These are phyloP conservation scores for Datnioides undecimradiatus DNA, from an alignment of 2,113 vertebrate genomes.

Conservation along the genomic window DNA sequence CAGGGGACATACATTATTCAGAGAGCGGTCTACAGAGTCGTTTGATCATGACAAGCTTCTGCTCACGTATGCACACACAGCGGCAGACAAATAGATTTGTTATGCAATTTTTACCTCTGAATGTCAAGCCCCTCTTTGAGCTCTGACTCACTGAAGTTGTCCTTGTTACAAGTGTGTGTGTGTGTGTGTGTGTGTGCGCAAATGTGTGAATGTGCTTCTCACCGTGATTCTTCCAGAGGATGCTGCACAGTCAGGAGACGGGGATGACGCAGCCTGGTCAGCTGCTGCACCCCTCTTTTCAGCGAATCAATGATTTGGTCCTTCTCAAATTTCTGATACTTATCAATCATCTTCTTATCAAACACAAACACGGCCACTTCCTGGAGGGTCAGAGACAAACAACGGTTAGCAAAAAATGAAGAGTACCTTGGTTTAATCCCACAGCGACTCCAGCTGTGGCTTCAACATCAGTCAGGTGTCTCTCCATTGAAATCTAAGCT, in stretches of 20 bases:
- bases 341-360: constrained; percentile 97
- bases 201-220: constrained; percentile 48
- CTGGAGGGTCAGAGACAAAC: constrained; percentile 79
- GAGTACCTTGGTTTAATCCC: background rate
- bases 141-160: constrained; percentile 21
- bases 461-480: background rate
- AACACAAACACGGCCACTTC: constrained; percentile 99
- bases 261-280: constrained; percentile 95
- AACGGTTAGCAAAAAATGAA: background rate
- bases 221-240: constrained; percentile 99
- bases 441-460: background rate
- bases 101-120: background rate
- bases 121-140: constrained; percentile 20
- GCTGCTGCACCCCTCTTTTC: constrained; percentile 95
- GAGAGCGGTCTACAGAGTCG: background rate
- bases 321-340: constrained; percentile 98
- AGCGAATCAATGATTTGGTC: constrained; percentile 96
- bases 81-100: constrained; percentile 22
- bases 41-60: constrained; percentile 27
- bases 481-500: background rate
- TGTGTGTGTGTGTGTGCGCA: background rate
- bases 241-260: constrained; percentile 97
- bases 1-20: constrained; percentile 31
- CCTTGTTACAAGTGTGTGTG: background rate
- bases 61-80: constrained; percentile 12